Base-by-base conservation (phyloP, 2,888 invertebrate species). In the Melanostoma scalare region DNA sequence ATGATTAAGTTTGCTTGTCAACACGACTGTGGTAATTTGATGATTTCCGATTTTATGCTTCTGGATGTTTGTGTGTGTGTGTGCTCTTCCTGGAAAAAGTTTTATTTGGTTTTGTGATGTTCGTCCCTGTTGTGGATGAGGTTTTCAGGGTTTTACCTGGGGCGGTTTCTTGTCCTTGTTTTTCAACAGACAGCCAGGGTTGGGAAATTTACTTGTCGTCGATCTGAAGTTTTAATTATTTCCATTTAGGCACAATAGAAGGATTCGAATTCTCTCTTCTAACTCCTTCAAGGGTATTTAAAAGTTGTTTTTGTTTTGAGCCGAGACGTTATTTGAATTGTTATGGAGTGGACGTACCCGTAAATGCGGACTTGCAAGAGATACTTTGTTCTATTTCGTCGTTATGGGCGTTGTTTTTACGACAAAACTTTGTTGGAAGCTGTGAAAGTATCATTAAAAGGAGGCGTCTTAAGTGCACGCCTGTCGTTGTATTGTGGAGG, bases 1-100 rank as follows among this genome's bases (percentile, higher is more conserved):
- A 77, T 68, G 81, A 77, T 77, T 73, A 73, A 77, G 77, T 82
- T 82, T 73, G 68, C 81, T 73, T 77, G 81, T 82, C 81, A 77
- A 82, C 81, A 82, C 53, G 55, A 67, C 60, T 76, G 68, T 72
- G 77, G 81, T 82, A 82, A 82, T 63, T 77, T 68, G 81, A 82
- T 82, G 68, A 77, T 73, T 73, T 82, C 81, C 81, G 56, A 77
- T 76, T 67, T 42, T 44, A 61, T 67, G 38, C 33, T 55, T 48
- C 42, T 52, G 9, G 10, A 3, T 8, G 9, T 1, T 1, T n/a
- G 42, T 52, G 10, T 60, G n/a, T 36, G 10, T 52, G 40, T 56
- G 40, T 35, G 44, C 33, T 75, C 73, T 82, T 77, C 81, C 81
- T 77, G 73, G 73, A 73, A 77, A 71, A 77, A 77, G 55, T 73